These are phyloP conservation scores for Aphelinus atriplicis DNA, from an alignment of 1,140 invertebrate genomes.

Conservation along the genomic window DNA sequence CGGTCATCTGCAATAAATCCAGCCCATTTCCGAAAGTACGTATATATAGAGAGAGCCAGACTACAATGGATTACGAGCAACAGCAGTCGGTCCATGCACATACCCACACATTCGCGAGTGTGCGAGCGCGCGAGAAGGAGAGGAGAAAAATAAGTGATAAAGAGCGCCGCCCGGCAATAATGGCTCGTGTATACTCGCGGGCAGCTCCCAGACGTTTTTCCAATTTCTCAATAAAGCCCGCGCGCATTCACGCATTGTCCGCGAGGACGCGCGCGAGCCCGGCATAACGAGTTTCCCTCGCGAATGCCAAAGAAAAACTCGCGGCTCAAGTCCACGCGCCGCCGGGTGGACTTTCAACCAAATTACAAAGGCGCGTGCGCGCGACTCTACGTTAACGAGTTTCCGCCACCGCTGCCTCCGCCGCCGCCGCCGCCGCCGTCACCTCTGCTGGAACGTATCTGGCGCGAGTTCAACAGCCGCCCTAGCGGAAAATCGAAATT, in stretches of 20 bases:
- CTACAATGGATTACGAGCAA: conserved; percentile 49
- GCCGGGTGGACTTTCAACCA: neutral
- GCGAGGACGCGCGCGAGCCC: no score
- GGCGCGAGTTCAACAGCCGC: neutral
- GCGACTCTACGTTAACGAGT: neutral
- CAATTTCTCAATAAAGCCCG: conserved; percentile 12
- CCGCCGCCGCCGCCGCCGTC: no score
- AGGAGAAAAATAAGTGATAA: conserved; percentile 13
- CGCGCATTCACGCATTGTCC: neutral
- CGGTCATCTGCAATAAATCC: conserved; percentile 48
- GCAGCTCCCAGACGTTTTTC: conserved; percentile 2
- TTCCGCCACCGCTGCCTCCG: neutral
- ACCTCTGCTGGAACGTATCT: neutral
- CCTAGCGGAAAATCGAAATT: neutral
- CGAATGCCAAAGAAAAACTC: neutral
- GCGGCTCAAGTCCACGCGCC: neutral
- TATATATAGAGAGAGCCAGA: neutral
- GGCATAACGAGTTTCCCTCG: conserved; percentile 13
- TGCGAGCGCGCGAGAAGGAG: neutral
- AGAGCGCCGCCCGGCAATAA: neutral
- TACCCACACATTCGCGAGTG: neutral
- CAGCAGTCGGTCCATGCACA: neutral
- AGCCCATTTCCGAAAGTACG: conserved; percentile 46
- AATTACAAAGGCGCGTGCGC: neutral
- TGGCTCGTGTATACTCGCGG: neutral